Evolutionary conservation across 2,888 invertebrate species (phyloP).

Genomic region (Catocala sponsa): DNA sequence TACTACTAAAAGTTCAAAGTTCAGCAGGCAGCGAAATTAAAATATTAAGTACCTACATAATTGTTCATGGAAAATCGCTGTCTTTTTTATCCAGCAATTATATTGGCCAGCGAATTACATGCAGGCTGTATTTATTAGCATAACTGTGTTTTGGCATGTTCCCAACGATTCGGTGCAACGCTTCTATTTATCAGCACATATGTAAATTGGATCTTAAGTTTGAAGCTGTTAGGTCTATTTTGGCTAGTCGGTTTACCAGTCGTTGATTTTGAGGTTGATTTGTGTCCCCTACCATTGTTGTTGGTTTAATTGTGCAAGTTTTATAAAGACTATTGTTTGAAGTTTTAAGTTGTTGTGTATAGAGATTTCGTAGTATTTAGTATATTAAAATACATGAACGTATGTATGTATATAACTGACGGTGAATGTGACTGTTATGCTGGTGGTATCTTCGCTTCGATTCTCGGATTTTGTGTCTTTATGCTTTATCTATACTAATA

Average conservation of each 20-base stretch:
- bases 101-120: slow-evolving; percentile 18
- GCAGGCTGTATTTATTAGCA: slow-evolving; percentile 29
- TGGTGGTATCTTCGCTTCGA: no score
- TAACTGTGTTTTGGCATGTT: slow-evolving; percentile 34
- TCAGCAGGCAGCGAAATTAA: neutral
- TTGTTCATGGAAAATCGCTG: no score
- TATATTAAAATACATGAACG: no score
- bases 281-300: neutral
- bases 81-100: slow-evolving; percentile 10
- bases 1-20: no score
- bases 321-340: neutral
- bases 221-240: neutral
- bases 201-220: neutral
- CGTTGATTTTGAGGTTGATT: neutral
- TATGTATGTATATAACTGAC: no score
- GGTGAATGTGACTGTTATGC: no score
- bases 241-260: neutral
- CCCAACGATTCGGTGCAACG: slow-evolving; percentile 20
- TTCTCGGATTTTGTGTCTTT: no score
- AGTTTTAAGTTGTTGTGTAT: neutral
- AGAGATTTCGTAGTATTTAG: no score
- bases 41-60: no score
- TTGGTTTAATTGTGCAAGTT: neutral
- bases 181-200: neutral
- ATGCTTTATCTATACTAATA: no score